Conservation (phyloP, 2,888 invertebrate species). For the Trissoscelio sp. region DNA sequence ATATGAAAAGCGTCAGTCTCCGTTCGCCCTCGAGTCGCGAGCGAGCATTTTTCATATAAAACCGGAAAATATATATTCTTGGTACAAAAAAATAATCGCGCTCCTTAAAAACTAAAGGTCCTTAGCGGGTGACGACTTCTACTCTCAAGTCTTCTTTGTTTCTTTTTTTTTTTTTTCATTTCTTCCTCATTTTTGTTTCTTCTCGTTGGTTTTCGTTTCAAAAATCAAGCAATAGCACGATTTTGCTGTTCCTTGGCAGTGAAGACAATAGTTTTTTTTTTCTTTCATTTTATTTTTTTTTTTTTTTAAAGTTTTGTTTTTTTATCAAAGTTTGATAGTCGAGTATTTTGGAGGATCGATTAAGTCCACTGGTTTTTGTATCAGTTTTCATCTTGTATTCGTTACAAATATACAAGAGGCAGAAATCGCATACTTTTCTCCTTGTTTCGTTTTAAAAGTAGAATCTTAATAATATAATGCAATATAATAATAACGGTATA, state of each 20-base stretch:
- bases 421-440: no score
- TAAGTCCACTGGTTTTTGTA: no score
- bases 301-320: no score
- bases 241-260: slow-evolving; percentile 81
- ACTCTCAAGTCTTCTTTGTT: slow-evolving; percentile 18
- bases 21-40: slow-evolving; percentile 77
- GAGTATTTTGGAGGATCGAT: neutral
- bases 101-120: slow-evolving; percentile 83
- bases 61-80: slow-evolving; percentile 83
- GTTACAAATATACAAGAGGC: no score
- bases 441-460: no score
- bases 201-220: slow-evolving; percentile 49
- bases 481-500: no score
- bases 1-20: slow-evolving; percentile 84
- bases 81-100: slow-evolving; percentile 83
- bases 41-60: slow-evolving; percentile 82
- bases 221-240: slow-evolving; percentile 67
- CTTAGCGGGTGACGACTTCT: slow-evolving; percentile 79
- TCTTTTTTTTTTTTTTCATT: neutral
- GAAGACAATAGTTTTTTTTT: slow-evolving; percentile 73
- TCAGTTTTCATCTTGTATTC: no score
- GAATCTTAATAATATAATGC: no score
- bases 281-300: neutral
- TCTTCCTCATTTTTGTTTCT: slow-evolving; percentile 3
- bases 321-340: no score